Conservation (phyloP, 1,140 invertebrate genomes). For the Pinna nobilis region DNA sequence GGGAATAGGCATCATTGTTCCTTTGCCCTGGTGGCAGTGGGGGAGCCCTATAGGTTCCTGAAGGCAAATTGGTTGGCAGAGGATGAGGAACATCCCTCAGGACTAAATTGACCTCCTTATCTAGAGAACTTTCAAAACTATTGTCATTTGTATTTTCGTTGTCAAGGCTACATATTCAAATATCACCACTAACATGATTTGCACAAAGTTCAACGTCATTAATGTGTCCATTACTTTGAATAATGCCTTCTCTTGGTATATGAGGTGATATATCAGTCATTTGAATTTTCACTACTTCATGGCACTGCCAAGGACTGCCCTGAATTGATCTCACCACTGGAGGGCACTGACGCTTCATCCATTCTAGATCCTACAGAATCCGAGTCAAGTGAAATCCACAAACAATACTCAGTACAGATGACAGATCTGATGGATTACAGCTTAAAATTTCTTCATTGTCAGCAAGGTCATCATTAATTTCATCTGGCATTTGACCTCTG, state of each 20-base stretch:
- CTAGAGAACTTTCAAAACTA: slow-evolving; percentile 12
- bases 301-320: slow-evolving; percentile 13
- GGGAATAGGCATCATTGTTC: slow-evolving; percentile 56
- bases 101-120: slow-evolving; percentile 16
- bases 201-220: background rate
- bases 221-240: background rate
- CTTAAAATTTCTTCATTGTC: slow-evolving; percentile 34
- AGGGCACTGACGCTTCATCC: slow-evolving; percentile 22
- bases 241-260: background rate
- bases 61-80: slow-evolving; percentile 61
- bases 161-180: background rate
- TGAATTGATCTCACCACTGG: slow-evolving; percentile 35
- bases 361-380: slow-evolving; percentile 18
- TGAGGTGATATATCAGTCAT: background rate
- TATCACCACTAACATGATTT: background rate
- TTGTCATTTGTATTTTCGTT: slow-evolving; percentile 2
- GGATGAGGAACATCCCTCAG: slow-evolving; percentile 13
- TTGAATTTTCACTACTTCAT: slow-evolving; percentile 6
- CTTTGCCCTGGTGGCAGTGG: slow-evolving; percentile 62
- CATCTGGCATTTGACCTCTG: slow-evolving; percentile 9
- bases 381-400: slow-evolving; percentile 42
- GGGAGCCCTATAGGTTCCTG: slow-evolving; percentile 68
- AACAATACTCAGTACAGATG: slow-evolving; percentile 32
- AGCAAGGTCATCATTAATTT: slow-evolving; percentile 32
- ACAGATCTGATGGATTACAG: slow-evolving; percentile 20